These are phyloP conservation scores for Gastrophysa polygoni DNA, from an alignment of 2,888 invertebrate genomes.

Conservation along the genomic window DNA sequence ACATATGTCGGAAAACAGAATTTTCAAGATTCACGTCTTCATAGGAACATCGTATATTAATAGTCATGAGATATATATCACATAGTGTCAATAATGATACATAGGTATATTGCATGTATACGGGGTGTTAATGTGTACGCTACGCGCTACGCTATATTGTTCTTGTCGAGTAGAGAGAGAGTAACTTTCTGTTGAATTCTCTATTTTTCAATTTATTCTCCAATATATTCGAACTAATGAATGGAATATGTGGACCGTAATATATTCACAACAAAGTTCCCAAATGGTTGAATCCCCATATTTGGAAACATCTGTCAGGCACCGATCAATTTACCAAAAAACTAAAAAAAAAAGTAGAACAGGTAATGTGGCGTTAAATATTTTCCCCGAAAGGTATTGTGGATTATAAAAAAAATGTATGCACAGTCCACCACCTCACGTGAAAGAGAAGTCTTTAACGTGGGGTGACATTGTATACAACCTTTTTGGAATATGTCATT, in stretches of 20 bases:
- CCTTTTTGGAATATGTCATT: conserved; percentile 18
- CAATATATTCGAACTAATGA: too few species aligned
- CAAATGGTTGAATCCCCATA: not conserved
- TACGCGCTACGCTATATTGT: too few species aligned
- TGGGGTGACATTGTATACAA: conserved; percentile 13
- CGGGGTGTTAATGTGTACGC: too few species aligned
- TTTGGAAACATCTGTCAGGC: conserved; percentile 19
- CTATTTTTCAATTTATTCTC: too few species aligned
- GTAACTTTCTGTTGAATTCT: too few species aligned
- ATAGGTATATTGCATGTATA: too few species aligned
- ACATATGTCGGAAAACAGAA: too few species aligned
- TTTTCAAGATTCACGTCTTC: too few species aligned
- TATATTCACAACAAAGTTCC: not conserved
- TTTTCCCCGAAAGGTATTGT: not conserved
- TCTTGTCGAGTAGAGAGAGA: too few species aligned
- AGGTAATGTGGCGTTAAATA: conserved; percentile 14
- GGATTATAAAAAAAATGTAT: conserved; percentile 7
- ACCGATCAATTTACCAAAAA: conserved; percentile 1
- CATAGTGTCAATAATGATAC: too few species aligned
- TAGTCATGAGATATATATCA: too few species aligned
- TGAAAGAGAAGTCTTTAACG: conserved; percentile 9
- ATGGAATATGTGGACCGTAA: not conserved
- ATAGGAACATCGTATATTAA: too few species aligned
- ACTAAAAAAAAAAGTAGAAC: conserved; percentile 9
- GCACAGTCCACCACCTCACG: conserved; percentile 23